Evolutionary conservation across 2,888 invertebrate species (phyloP).

Genomic region (Apotomis capreana): DNA sequence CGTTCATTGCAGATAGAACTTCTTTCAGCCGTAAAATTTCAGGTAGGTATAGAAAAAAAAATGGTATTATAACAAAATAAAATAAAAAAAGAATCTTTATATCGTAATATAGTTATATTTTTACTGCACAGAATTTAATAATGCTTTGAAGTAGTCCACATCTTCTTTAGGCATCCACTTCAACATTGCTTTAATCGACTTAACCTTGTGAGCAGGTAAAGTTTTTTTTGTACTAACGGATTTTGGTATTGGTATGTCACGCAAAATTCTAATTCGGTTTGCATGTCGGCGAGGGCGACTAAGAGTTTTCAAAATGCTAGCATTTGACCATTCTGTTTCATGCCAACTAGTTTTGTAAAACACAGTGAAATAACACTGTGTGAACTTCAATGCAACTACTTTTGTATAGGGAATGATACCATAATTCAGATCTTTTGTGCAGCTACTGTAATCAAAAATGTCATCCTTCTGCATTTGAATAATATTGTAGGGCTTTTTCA

Average conservation of each 20-base stretch:
- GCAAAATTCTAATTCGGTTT: not conserved
- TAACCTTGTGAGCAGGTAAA: constrained; percentile 4
- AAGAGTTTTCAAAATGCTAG: constrained; percentile 16
- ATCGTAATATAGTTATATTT: too few relatives aligned
- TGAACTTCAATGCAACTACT: constrained; percentile 2
- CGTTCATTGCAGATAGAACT: not conserved
- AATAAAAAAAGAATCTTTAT: too few relatives aligned
- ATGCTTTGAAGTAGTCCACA: constrained; percentile 4
- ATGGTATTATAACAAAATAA: too few relatives aligned
- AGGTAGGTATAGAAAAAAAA: not conserved
- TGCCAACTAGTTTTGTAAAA: not conserved
- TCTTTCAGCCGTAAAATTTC: not conserved
- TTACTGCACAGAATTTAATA: not conserved
- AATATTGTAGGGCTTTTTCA: too few relatives aligned
- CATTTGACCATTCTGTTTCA: constrained; percentile 3
- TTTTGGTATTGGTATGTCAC: constrained; percentile 1
- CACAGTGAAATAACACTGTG: too few relatives aligned
- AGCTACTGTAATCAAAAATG: too few relatives aligned
- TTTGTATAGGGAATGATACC: constrained; percentile 1
- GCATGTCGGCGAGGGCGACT: constrained; percentile 5
- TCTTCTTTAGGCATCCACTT: constrained; percentile 19
- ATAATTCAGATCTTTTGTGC: constrained; percentile 2
- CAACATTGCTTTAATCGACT: constrained; percentile 12
- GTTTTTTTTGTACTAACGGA: not conserved
- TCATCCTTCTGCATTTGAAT: too few relatives aligned